These are phyloP conservation scores for Melanargia galathea DNA, from an alignment of 2,888 invertebrate genomes.

Conservation along the genomic window DNA sequence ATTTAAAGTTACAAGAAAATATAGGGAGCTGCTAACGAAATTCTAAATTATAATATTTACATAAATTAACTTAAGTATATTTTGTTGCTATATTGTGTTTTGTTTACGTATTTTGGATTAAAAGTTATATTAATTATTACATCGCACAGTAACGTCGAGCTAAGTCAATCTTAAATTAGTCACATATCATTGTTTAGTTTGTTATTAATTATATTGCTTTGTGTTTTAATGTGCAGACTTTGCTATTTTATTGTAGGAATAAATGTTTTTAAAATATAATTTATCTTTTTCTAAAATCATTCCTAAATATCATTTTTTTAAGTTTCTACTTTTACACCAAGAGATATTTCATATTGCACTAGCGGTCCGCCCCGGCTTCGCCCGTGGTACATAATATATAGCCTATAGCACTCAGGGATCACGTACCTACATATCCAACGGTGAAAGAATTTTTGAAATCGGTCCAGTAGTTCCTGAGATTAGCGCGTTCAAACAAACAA, in stretches of 20 bases:
- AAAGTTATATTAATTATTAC: constrained; percentile 50
- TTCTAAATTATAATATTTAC: constrained; percentile 76
- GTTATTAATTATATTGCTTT: constrained; percentile 77
- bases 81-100: constrained; percentile 66
- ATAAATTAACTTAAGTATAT: constrained; percentile 58
- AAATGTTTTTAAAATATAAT: constrained; percentile 68
- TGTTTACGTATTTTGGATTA: constrained; percentile 53
- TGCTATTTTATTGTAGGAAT: constrained; percentile 65
- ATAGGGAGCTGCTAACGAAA: constrained; percentile 55
- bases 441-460: too few species aligned
- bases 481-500: too few species aligned
- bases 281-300: too few species aligned
- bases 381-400: too few species aligned
- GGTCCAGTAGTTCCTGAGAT: too few species aligned
- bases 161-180: constrained; percentile 74
- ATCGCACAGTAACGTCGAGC: constrained; percentile 62
- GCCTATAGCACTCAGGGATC: too few species aligned
- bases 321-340: too few species aligned
- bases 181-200: constrained; percentile 78
- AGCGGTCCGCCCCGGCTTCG: too few species aligned
- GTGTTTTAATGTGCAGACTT: constrained; percentile 74
- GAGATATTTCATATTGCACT: too few species aligned
- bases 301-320: too few species aligned
- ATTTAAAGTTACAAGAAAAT: constrained; percentile 42
- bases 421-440: too few species aligned